Evolutionary conservation across 2,888 invertebrate species (phyloP), one percentile per base, ranked within the genome.

Genomic region (Drosophila recens): DNA sequence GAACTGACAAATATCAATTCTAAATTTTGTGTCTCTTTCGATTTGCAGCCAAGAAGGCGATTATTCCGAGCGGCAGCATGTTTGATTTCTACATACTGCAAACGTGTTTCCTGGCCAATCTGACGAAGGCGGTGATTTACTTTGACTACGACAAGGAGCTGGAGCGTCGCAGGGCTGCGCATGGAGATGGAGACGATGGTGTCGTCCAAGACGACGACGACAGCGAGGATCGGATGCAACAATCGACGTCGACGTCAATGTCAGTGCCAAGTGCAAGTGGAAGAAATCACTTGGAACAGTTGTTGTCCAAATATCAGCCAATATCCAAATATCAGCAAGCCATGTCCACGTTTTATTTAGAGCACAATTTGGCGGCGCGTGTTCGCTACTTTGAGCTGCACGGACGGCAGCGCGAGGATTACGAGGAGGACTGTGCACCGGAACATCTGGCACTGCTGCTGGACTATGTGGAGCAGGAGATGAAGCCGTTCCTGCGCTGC

Each of bases 401-500:
- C 5, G 64, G 54, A 6, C 45, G 57, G 4, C 59, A 43, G 33
- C 51, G 23, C 6, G 75, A 70, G 40, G 49, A 48, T n/a, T 45
- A 61, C 2, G 59, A 59, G 23, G 57, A 5, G 33, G 43, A 67
- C 13, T 67, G 57, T 11, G 49, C 43, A 5, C 1, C 46, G 38
- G 56, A 56, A 4, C 67, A 56, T 13, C 85, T 82, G 65, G 89
- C 84, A 3, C 67, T 82, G 3, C 67, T 93, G 10, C 59, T 92
- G 11, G 83, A 94, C 34, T 91, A 93, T 33, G 92, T 96, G 0
- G 95, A 95, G 78, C 90, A 92, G 0, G 94, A 95, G 67, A 95
- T 95, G 78, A 91, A 95, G 67, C 96, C 97, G 1, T 99, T 99
- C 92, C 93, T 99, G 58, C 94, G 99, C 20, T 97, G 97, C 90